Evolutionary conservation across 1,140 invertebrate species (phyloP).

Genomic region (Streblospio benedicti): DNA sequence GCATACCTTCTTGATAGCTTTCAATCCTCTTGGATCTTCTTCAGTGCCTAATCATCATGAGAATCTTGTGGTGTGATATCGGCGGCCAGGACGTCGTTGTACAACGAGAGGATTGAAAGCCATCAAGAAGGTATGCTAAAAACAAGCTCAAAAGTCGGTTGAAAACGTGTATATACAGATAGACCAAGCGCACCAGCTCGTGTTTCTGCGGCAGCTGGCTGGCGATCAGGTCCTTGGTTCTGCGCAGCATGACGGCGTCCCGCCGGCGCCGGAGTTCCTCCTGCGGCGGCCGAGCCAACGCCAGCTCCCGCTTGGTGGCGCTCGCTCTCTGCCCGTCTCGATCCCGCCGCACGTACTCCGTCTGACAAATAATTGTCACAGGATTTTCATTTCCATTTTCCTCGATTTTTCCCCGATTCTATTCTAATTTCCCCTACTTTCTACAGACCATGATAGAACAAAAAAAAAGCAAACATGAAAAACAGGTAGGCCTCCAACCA

Average conservation of each 20-base stretch:
- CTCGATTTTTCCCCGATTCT: no score
- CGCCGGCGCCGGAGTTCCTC: constrained; percentile 31
- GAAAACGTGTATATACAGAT: neutral
- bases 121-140: no score
- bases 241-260: constrained; percentile 33
- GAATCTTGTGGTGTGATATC: no score
- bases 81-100: constrained; percentile 13
- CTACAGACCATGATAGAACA: no score
- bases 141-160: no score
- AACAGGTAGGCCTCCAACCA: neutral
- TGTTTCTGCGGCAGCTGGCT: constrained; percentile 41
- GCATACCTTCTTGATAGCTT: no score
- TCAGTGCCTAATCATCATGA: no score
- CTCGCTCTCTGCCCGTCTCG: constrained; percentile 37
- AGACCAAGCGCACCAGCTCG: constrained; percentile 10
- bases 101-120: neutral
- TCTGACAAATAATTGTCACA: no score
- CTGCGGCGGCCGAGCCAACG: constrained; percentile 37
- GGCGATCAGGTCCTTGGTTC: constrained; percentile 37
- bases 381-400: no score
- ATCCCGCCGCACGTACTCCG: no score
- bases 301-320: constrained; percentile 40
- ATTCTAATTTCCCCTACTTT: no score
- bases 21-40: no score
- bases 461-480: neutral